Conservation (phyloP, 1,140 invertebrate genomes). For the Mylabris phalerata region DNA sequence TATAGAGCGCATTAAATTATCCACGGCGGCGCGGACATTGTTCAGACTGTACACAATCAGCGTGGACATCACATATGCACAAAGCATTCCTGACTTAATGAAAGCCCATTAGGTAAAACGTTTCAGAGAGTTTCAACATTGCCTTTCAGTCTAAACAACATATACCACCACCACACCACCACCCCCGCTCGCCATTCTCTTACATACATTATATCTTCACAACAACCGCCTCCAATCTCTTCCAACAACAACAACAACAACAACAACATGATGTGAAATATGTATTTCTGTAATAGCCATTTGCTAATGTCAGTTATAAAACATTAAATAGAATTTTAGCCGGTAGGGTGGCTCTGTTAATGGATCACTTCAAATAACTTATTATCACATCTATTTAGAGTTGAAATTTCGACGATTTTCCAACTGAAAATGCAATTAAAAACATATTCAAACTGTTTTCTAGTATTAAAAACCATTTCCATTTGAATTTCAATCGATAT, state of each 20-base stretch:
- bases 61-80: constrained; percentile 41
- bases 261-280: constrained; percentile 21
- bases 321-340: constrained; percentile 24
- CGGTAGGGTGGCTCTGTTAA: constrained; percentile 8
- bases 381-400: constrained; percentile 21
- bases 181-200: not conserved
- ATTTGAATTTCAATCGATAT: no score
- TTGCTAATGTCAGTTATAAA: constrained; percentile 23
- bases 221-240: not conserved
- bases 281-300: constrained; percentile 23
- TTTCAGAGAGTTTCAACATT: constrained; percentile 27
- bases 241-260: constrained; percentile 9
- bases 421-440: constrained; percentile 14
- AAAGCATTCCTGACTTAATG: constrained; percentile 42
- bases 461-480: no score
- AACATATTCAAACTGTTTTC: constrained; percentile 6
- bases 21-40: constrained; percentile 32
- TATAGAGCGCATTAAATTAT: constrained; percentile 41
- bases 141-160: constrained; percentile 2
- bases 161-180: not conserved
- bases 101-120: constrained; percentile 41
- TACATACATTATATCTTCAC: not conserved
- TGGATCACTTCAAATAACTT: constrained; percentile 26
- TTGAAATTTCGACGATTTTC: constrained; percentile 18
- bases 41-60: constrained; percentile 40